Evolutionary conservation across 2,888 invertebrate species (phyloP).

Genomic region (Lasioglossum zephyrum): DNA sequence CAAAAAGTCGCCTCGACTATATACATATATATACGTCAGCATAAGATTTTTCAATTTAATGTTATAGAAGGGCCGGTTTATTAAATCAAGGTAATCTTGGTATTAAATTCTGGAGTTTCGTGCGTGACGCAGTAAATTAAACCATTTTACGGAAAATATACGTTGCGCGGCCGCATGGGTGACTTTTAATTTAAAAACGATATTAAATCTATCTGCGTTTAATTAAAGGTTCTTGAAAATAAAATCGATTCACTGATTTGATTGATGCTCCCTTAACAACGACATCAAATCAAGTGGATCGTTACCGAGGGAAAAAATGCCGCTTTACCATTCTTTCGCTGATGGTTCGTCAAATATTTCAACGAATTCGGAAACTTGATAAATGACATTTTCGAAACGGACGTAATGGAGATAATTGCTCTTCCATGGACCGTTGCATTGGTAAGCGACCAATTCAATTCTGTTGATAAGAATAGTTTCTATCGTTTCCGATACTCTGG

Average conservation of each 20-base stretch:
- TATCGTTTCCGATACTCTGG: not conserved
- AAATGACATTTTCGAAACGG: not conserved
- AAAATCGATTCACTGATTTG: not conserved
- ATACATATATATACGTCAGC: not conserved
- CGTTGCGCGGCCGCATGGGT: conserved; percentile 6
- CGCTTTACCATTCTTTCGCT: not conserved
- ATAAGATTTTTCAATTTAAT: not conserved
- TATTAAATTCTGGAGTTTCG: conserved; percentile 15
- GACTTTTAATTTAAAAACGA: conserved; percentile 15
- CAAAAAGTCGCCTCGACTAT: not conserved
- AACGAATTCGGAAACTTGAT: not conserved
- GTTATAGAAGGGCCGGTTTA: not conserved
- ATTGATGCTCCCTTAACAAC: not conserved
- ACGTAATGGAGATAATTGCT: not conserved
- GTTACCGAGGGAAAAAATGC: not conserved
- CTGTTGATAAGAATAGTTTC: not conserved
- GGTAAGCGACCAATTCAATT: not conserved
- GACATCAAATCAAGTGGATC: not conserved
- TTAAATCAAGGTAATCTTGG: conserved; percentile 11
- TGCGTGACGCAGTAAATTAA: conserved; percentile 17
- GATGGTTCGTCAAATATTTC: not conserved
- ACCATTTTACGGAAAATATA: conserved; percentile 19
- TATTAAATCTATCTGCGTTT: conserved; percentile 13
- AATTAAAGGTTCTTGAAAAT: conserved; percentile 14
- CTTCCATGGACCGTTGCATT: not conserved